A percentile compares a stretch with the other conserved stretches of the same genome.
These are phyloP conservation scores for Poecilus cupreus DNA, from an alignment of 2,888 invertebrate genomes.

Conservation along the genomic window DNA sequence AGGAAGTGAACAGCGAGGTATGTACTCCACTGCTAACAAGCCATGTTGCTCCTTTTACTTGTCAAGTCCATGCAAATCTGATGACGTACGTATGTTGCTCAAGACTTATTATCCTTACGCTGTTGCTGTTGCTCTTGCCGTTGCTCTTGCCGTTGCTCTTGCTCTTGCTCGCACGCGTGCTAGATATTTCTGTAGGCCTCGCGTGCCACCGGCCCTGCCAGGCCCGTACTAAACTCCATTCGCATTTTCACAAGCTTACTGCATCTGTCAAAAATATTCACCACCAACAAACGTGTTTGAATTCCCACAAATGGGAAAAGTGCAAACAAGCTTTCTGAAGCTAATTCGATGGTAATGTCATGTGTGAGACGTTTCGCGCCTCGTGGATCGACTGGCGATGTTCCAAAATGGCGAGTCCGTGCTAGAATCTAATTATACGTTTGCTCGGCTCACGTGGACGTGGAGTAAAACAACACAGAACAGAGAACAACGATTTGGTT, in stretches of 20 bases:
- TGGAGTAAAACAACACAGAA: too few relatives aligned
- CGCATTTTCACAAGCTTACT: neutral
- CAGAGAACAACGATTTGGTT: slow-evolving; percentile 4
- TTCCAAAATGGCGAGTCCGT: slow-evolving; percentile 54
- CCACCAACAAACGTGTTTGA: too few relatives aligned
- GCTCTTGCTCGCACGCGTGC: neutral
- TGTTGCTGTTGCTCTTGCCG: too few relatives aligned
- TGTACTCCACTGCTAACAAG: neutral
- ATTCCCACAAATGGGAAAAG: too few relatives aligned
- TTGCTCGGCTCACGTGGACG: slow-evolving; percentile 14
- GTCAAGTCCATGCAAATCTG: too few relatives aligned
- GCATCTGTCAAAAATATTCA: too few relatives aligned
- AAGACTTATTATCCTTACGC: too few relatives aligned
- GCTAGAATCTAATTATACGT: slow-evolving; percentile 53
- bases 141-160: neutral
- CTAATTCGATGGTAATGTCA: too few relatives aligned
- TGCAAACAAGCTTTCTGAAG: too few relatives aligned
- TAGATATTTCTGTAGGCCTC: neutral
- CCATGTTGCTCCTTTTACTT: neutral
- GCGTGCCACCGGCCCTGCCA: neutral
- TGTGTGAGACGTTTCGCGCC: too few relatives aligned
- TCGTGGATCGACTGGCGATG: neutral
- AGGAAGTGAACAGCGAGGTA: slow-evolving; percentile 19
- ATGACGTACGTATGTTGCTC: too few relatives aligned
- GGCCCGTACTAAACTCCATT: neutral